phyloP scores from a whole-genome alignment of 2,888 invertebrate species.

The Drosophila histrio region DNA sequence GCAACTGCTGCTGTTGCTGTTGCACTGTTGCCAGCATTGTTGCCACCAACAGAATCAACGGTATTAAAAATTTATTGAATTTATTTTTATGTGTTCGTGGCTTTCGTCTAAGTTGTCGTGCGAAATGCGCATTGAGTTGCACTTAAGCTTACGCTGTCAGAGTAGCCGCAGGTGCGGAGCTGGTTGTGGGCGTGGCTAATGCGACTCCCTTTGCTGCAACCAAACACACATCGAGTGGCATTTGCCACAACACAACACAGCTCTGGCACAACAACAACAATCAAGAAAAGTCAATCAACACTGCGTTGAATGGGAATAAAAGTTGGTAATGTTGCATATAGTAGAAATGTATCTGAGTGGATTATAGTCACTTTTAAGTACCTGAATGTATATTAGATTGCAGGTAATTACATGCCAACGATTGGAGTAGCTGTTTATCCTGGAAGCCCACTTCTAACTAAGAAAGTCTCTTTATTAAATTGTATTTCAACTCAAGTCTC shows the following conservation, averaged over 20 bases:
- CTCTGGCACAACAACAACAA: constrained; percentile 17
- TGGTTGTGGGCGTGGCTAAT: constrained; percentile 31
- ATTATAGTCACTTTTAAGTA: background rate
- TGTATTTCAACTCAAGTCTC: too few relatives aligned
- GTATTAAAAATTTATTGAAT: constrained; percentile 75
- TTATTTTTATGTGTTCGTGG: constrained; percentile 57
- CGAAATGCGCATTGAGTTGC: constrained; percentile 48
- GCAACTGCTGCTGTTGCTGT: constrained; percentile 17
- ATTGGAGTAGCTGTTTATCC: too few relatives aligned
- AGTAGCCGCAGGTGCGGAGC: constrained; percentile 4
- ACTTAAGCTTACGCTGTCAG: constrained; percentile 63
- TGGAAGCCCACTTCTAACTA: too few relatives aligned
- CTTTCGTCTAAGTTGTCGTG: constrained; percentile 27
- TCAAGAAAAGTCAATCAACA: constrained; percentile 14
- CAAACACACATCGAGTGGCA: background rate
- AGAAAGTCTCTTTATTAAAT: too few relatives aligned
- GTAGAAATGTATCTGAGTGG: background rate
- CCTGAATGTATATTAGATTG: background rate
- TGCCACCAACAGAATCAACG: constrained; percentile 48
- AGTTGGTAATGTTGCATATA: background rate
- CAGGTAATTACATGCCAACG: background rate
- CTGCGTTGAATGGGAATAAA: background rate
- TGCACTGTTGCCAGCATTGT: too few relatives aligned
- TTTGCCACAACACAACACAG: constrained; percentile 13
- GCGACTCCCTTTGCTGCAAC: constrained; percentile 18